phyloP scores from a whole-genome alignment of 2,113 vertebrate genomes.

The Myiopsitta monachus region DNA sequence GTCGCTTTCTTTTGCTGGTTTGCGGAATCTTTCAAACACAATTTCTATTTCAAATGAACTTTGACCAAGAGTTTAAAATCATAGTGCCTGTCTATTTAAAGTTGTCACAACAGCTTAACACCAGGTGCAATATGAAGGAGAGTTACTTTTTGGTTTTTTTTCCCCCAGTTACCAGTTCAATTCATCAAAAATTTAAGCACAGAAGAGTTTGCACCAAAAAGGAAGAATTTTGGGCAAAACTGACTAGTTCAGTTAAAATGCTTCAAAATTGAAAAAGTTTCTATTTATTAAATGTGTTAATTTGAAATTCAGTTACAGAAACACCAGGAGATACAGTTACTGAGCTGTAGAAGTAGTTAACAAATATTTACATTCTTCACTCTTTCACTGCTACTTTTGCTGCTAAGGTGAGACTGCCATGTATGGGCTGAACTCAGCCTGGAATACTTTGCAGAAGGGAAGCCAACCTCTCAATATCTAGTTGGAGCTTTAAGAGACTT shows the following conservation, averaged over 20 bases:
- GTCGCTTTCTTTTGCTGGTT: not conserved
- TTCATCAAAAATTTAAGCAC: not conserved
- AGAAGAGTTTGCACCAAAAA: not conserved
- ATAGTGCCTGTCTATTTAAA: not conserved
- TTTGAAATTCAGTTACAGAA: not conserved
- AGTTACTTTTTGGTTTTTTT: not conserved
- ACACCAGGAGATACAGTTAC: not conserved
- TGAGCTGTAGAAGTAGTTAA: not conserved
- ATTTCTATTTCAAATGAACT: not conserved
- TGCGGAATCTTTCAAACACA: not conserved
- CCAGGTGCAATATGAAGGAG: not conserved
- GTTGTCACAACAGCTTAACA: not conserved
- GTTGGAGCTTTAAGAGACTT: not conserved
- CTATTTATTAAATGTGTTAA: not conserved
- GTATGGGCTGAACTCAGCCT: not conserved
- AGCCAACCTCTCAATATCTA: not conserved
- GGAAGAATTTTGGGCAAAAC: not conserved
- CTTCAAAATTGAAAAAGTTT: not conserved
- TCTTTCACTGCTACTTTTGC: not conserved
- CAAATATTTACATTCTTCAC: not conserved
- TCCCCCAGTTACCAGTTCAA: not conserved
- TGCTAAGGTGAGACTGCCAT: not conserved
- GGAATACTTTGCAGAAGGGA: not conserved
- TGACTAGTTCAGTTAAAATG: not conserved
- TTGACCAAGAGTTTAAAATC: not conserved